Evolutionary conservation across 2,113 vertebrate genomes (phyloP), one percentile per base, ranked within the genome.

Genomic region (Nothobranchius furzeri): DNA sequence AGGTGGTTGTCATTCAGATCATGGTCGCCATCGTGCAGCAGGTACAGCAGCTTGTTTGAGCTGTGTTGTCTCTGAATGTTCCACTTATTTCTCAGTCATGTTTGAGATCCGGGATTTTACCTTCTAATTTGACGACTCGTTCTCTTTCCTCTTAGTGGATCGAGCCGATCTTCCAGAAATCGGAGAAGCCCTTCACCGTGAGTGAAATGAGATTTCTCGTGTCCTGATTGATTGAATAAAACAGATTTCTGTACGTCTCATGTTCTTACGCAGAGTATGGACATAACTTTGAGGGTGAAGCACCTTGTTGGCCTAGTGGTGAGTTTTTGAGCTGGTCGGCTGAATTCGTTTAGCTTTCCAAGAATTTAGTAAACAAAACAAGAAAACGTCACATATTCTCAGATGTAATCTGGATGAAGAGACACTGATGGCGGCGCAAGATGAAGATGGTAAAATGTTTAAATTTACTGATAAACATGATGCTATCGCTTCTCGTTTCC

Each of bases 21-120:
- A 63, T 80, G 62, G 78, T 88, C 54, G 79, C 82, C 68, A 65
- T 88, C n/a, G 81, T 87, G 58, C 70, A 87, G 78, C 86, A 90
- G 88, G 76, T 92, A 75, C 50, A 43, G 36, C 25, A 70, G 60
- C 52, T 60, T 12, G 10, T 63, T 42, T 14, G 51, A 51, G 13
- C 49, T 48, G 7, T 51, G 20, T 51, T 51, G 43, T 13, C 24
- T 48, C 35, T n/a, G 7, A 7, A 49, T n/a, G 47, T 49, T 14
- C 13, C 47, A 9, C 47, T 12, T 45, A 45, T 45, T 8, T 7
- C 9, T 7, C 6, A 8, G 4, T 40, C 9, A 40, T 40, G 37
- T 40, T 40, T 40, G 37, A 40, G 37, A 40, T 45, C 43, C 12
- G 12, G 10, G 9, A 3, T 45, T 12, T 45, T 45, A 43, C 7